These are phyloP conservation scores for Eublepharis macularius DNA, from an alignment of 2,113 vertebrate genomes.

Conservation along the genomic window DNA sequence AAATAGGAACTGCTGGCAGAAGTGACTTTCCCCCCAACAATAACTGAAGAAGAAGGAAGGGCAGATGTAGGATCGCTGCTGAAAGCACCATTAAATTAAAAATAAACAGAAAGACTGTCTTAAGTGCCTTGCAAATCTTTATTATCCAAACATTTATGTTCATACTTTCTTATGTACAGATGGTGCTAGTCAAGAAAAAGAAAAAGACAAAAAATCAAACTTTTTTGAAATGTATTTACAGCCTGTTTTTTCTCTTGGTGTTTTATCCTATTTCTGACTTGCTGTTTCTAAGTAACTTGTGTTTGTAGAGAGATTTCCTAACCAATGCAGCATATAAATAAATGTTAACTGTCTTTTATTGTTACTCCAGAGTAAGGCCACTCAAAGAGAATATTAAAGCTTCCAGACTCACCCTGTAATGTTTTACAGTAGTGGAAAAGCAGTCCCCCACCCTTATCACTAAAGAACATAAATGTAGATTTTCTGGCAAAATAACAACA, in stretches of 20 bases:
- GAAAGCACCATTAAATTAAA: conserved; percentile 66
- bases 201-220: conserved; percentile 61
- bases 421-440: conserved; percentile 32
- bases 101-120: conserved; percentile 76
- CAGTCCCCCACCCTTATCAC: conserved; percentile 18
- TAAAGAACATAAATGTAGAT: conserved; percentile 21
- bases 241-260: conserved; percentile 82
- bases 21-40: conserved; percentile 56
- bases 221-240: conserved; percentile 76
- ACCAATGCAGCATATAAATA: conserved; percentile 83
- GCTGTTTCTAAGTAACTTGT: conserved; percentile 86
- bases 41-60: conserved; percentile 58
- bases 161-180: conserved; percentile 87
- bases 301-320: conserved; percentile 87
- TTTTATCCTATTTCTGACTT: conserved; percentile 81
- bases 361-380: conserved; percentile 79
- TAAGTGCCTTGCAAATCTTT: conserved; percentile 98
- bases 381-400: conserved; percentile 66
- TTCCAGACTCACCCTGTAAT: conserved; percentile 37
- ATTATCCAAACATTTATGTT: conserved; percentile 83
- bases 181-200: conserved; percentile 85
- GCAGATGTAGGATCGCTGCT: conserved; percentile 58
- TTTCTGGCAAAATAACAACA: conserved; percentile 29
- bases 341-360: conserved; percentile 82
- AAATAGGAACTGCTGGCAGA: conserved; percentile 74